These are phyloP conservation scores for Morus bassanus DNA, from an alignment of 2,797 vertebrate genomes.

Conservation along the genomic window DNA sequence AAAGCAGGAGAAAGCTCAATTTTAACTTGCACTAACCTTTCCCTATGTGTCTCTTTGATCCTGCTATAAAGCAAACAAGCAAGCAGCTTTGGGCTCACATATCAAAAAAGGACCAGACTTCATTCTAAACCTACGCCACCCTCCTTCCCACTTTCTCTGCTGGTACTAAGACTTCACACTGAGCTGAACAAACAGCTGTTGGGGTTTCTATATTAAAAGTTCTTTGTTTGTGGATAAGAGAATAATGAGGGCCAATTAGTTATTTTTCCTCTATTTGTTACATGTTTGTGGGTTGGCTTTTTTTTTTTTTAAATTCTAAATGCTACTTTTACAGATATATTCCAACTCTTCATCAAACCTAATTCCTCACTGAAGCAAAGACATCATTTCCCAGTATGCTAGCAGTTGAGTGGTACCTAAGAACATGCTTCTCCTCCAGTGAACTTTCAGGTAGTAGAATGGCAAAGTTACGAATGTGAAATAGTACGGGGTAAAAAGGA, in stretches of 20 bases:
- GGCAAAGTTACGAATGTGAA: not conserved
- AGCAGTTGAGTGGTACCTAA: not conserved
- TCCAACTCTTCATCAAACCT: not conserved
- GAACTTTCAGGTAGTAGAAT: not conserved
- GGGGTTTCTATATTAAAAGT: slow-evolving; percentile 20
- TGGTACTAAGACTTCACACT: slow-evolving; percentile 23
- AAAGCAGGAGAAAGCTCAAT: slow-evolving; percentile 64
- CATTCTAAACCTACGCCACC: not conserved
- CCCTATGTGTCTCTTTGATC: not conserved
- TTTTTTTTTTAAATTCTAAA: not conserved
- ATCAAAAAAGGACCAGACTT: slow-evolving; percentile 26
- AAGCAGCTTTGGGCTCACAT: slow-evolving; percentile 16
- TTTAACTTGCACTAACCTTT: slow-evolving; percentile 66
- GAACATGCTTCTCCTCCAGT: not conserved
- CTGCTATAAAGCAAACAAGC: not conserved
- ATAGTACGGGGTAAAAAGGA: not conserved
- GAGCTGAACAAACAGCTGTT: slow-evolving; percentile 48
- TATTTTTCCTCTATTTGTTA: not conserved
- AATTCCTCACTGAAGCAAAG: not conserved
- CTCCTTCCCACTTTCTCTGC: slow-evolving; percentile 29
- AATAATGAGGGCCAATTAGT: slow-evolving; percentile 20
- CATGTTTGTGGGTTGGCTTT: not conserved
- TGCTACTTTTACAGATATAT: not conserved
- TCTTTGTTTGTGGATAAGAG: not conserved
- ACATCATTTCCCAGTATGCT: not conserved